phyloP scores from a whole-genome alignment of 2,113 vertebrate species.

The Microcebus murinus region DNA sequence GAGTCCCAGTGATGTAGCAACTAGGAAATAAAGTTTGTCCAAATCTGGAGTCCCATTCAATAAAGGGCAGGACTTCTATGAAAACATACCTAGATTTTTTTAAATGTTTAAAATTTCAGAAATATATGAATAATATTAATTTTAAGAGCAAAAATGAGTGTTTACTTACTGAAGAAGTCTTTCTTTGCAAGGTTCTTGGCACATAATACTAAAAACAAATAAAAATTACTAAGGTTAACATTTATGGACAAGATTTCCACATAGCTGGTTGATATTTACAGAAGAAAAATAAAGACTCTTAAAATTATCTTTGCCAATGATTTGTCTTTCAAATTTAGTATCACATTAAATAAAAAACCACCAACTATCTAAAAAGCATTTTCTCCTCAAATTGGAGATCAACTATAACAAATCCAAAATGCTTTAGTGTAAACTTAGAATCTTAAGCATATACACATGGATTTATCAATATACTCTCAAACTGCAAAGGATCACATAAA shows the following conservation, averaged over 20 bases:
- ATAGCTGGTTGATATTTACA: not conserved
- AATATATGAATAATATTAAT: not conserved
- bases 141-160: conserved; percentile 13
- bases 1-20: not conserved
- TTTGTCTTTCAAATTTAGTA: conserved; percentile 39
- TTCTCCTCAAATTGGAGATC: not conserved
- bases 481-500: not conserved
- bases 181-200: conserved; percentile 99
- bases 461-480: conserved; percentile 11
- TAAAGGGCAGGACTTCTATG: not conserved
- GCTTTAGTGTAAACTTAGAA: conserved; percentile 20
- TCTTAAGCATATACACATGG: not conserved
- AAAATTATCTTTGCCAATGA: conserved; percentile 33
- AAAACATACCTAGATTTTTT: not conserved
- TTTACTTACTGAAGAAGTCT: conserved; percentile 99
- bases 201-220: conserved; percentile 95
- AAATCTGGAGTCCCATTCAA: not conserved
- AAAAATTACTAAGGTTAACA: conserved; percentile 49
- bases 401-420: not conserved
- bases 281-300: not conserved
- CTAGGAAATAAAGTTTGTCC: not conserved
- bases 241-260: not conserved
- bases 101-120: conserved; percentile 34
- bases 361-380: not conserved
- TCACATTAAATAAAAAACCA: conserved; percentile 12